Percentiles rank a stretch among this genome's conserved stretches.
These are phyloP conservation scores for Peromyscus melanophrys DNA, from an alignment of 2,797 vertebrate species.

Conservation along the genomic window DNA sequence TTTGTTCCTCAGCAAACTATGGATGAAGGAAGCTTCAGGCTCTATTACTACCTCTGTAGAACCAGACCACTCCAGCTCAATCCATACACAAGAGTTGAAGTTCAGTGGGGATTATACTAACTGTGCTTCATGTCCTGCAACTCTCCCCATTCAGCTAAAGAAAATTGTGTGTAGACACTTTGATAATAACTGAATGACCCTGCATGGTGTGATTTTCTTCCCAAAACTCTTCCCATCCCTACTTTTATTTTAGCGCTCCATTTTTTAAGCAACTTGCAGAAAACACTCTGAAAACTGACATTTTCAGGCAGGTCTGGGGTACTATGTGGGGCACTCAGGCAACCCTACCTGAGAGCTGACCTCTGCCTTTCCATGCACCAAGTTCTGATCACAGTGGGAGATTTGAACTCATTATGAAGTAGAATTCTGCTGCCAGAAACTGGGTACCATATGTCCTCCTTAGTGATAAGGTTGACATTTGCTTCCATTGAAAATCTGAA, in stretches of 20 bases:
- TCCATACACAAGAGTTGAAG: background rate
- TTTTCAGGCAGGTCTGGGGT: conserved; percentile 37
- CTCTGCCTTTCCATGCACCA: conserved; percentile 55
- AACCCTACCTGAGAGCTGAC: conserved; percentile 26
- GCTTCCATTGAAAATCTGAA: conserved; percentile 78
- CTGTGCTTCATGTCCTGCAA: background rate
- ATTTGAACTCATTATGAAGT: conserved; percentile 76
- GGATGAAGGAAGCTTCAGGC: conserved; percentile 13
- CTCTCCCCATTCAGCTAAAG: background rate
- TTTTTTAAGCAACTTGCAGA: conserved; percentile 24
- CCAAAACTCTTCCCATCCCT: background rate
- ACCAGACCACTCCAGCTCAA: background rate
- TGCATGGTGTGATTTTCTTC: background rate
- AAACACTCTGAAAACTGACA: conserved; percentile 69
- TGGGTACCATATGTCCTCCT: conserved; percentile 76
- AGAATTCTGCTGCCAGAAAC: conserved; percentile 63
- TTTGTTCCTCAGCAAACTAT: background rate
- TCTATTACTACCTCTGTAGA: background rate
- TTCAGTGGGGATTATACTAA: background rate
- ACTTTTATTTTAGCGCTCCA: conserved; percentile 24
- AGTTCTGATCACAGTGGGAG: conserved; percentile 59
- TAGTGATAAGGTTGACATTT: conserved; percentile 82
- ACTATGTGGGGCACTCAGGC: background rate
- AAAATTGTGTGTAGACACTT: background rate
- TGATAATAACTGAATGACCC: background rate